Evolutionary conservation across 2,888 invertebrate genomes (phyloP), one percentile per base, ranked within the genome.

Genomic region (Drosophila histrio): DNA sequence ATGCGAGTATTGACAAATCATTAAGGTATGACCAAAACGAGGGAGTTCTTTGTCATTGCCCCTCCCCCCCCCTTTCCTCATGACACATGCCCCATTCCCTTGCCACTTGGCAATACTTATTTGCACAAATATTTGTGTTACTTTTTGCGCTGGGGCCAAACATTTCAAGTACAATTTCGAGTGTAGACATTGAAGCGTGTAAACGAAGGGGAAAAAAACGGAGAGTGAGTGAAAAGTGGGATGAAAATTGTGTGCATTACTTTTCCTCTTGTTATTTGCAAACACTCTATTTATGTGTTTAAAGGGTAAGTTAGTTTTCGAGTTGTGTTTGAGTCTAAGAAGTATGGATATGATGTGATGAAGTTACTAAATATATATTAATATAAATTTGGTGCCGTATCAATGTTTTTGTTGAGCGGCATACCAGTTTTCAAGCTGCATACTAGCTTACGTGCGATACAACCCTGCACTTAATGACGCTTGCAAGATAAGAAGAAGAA

Each of bases 1-100:
- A 71, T 66, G 74, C 71, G 60, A 47, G 75, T 78, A 76, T 78
- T 78, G 77, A 78, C 77, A 78, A 78, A 78, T 78, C 77, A 78
- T 78, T 78, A 78, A 69, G 77, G 72, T 60, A 72, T 53, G 39
- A 8, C 61, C 19, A 34, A 32, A 39, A 22, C 8, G 13, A 41
- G 59, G 34, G 52, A 5, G 28, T 30, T 6, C 32, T 47, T 19
- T 21, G 6, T 26, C 38, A 9, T 21, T 7, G 7, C 21, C 21
- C 3, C 34, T 17, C 11, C 0, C 4, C 19, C 30, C n/a, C 21
- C 15, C 2, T n/a, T n/a, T 19, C 21, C 52, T n/a, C 3, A 15
- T 8, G 8, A 32, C 4, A 8, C 52, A 4, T 28, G n/a, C 41
- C 17, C 4, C 3, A 11, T 9, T 8, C 24, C 34, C 24, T 21